phyloP scores from a whole-genome alignment of 2,113 vertebrate species.

The Lutjanus erythropterus region DNA sequence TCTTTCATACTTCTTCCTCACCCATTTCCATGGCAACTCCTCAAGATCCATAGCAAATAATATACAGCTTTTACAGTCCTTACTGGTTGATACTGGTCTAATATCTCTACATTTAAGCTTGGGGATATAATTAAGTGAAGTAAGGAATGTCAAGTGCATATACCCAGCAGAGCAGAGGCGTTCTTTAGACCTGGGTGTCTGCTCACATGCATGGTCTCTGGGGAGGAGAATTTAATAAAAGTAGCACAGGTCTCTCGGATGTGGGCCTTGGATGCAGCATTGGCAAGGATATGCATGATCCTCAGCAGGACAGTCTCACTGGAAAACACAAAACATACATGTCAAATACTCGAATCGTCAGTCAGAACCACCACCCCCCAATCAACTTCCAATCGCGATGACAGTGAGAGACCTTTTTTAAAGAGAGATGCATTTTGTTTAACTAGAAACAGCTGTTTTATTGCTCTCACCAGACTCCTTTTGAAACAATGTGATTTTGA shows the following conservation, averaged over 20 bases:
- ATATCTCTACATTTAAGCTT: not conserved
- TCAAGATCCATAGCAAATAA: constrained; percentile 12
- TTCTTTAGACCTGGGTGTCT: constrained; percentile 78
- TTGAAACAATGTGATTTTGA: too few species aligned
- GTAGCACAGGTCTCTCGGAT: constrained; percentile 77
- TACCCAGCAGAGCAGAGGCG: constrained; percentile 59
- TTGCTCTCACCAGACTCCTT: too few species aligned
- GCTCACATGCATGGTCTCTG: constrained; percentile 84
- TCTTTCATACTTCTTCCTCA: constrained; percentile 51
- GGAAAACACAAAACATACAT: constrained; percentile 6
- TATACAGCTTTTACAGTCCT: constrained; percentile 1
- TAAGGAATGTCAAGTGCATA: constrained; percentile 53
- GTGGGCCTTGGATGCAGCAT: constrained; percentile 80
- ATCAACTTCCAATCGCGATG: too few species aligned
- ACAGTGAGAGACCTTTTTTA: too few species aligned
- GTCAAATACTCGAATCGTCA: too few species aligned
- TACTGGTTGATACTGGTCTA: not conserved
- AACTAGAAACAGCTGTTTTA: too few species aligned
- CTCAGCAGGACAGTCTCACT: constrained; percentile 82
- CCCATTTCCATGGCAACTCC: constrained; percentile 2
- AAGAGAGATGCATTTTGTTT: too few species aligned
- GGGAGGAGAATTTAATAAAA: constrained; percentile 88
- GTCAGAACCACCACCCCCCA: too few species aligned
- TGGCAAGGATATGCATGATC: constrained; percentile 82
- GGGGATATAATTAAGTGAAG: not conserved